Conservation (phyloP, 2,888 invertebrate genomes). For the Nomada ferruginata region DNA sequence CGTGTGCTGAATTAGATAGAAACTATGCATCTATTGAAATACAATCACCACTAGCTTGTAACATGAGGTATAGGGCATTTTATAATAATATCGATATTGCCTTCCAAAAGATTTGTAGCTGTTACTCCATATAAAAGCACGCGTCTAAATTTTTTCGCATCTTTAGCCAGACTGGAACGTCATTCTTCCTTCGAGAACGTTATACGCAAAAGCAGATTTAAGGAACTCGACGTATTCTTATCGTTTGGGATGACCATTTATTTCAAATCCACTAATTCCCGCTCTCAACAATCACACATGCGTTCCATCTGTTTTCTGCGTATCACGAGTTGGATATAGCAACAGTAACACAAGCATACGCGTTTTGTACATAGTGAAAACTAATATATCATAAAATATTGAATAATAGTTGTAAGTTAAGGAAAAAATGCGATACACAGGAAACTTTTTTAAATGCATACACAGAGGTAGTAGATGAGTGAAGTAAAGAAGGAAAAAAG, state of each 20-base stretch:
- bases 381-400: slow-evolving; percentile 81
- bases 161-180: slow-evolving; percentile 70
- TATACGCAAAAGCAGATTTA: slow-evolving; percentile 68
- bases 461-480: slow-evolving; percentile 59
- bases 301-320: slow-evolving; percentile 73
- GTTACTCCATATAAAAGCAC: slow-evolving; percentile 71
- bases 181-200: slow-evolving; percentile 76
- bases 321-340: slow-evolving; percentile 68
- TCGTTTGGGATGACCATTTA: slow-evolving; percentile 31
- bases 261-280: slow-evolving; percentile 59
- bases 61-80: slow-evolving; percentile 80
- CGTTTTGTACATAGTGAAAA: slow-evolving; percentile 80
- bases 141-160: slow-evolving; percentile 68
- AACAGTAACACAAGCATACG: slow-evolving; percentile 67
- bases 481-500: slow-evolving; percentile 51
- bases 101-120: slow-evolving; percentile 79
- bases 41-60: slow-evolving; percentile 80
- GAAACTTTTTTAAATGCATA: slow-evolving; percentile 73
- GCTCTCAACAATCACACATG: slow-evolving; percentile 50
- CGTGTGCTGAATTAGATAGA: slow-evolving; percentile 77
- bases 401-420: slow-evolving; percentile 73
- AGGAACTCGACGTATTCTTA: slow-evolving; percentile 58
- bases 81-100: slow-evolving; percentile 79
- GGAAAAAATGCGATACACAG: slow-evolving; percentile 52
- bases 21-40: slow-evolving; percentile 75